These are phyloP conservation scores for Brachystomella parvula DNA, from an alignment of 1,140 invertebrate genomes.

Conservation along the genomic window DNA sequence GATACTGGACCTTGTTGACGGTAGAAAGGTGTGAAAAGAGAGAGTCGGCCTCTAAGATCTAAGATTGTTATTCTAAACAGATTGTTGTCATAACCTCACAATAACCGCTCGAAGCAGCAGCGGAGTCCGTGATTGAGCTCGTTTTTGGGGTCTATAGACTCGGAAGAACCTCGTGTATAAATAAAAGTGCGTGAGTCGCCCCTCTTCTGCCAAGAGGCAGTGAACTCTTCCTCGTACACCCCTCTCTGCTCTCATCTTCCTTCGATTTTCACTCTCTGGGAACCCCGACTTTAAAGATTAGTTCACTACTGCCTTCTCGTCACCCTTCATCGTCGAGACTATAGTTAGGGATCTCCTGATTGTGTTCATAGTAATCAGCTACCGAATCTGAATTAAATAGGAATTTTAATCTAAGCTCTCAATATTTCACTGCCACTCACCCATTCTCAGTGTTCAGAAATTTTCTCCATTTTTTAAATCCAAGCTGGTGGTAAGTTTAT, in stretches of 20 bases:
- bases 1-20: neutral
- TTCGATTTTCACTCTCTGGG: neutral
- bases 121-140: neutral
- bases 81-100: too few relatives aligned
- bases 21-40: neutral
- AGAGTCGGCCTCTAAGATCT: too few relatives aligned
- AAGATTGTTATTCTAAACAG: too few relatives aligned
- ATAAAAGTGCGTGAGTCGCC: neutral
- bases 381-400: neutral
- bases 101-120: too few relatives aligned
- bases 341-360: neutral
- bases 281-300: neutral
- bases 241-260: neutral
- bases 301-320: neutral
- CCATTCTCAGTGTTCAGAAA: too few relatives aligned
- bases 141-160: neutral
- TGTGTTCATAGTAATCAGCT: neutral
- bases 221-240: conserved; percentile 11
- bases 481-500: too few relatives aligned
- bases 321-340: neutral
- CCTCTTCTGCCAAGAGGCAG: neutral
- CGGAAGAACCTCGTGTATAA: neutral
- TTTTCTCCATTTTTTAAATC: too few relatives aligned
- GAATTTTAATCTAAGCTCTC: neutral
- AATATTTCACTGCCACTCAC: neutral